Conservation (phyloP, 1,140 invertebrate genomes). For the Zaprionus inermis region DNA sequence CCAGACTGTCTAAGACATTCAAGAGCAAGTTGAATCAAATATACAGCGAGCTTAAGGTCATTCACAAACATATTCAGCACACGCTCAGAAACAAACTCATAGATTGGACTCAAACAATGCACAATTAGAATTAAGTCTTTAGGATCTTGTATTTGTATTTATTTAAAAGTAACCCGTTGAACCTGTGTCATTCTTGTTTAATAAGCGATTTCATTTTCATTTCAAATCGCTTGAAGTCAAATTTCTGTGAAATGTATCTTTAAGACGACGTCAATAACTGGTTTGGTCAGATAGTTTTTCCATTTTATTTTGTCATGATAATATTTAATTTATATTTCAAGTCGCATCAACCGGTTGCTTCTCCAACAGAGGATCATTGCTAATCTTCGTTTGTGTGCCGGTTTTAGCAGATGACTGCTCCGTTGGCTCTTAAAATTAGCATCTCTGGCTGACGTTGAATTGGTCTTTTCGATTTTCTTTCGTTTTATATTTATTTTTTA, state of each 20-base stretch:
- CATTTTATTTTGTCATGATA: slow-evolving; percentile 45
- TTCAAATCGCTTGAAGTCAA: slow-evolving; percentile 47
- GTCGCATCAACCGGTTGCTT: slow-evolving; percentile 63
- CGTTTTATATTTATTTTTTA: slow-evolving; percentile 27
- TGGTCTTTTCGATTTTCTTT: slow-evolving; percentile 51
- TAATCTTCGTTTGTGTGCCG: slow-evolving; percentile 41
- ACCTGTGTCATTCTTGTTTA: slow-evolving; percentile 15
- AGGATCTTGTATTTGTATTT: slow-evolving; percentile 9
- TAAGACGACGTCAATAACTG: slow-evolving; percentile 66
- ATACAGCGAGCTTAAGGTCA: slow-evolving; percentile 29
- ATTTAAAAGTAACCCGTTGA: slow-evolving; percentile 28
- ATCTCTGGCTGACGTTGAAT: slow-evolving; percentile 44
- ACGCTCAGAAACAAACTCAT: not conserved
- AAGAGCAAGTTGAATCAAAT: slow-evolving; percentile 20
- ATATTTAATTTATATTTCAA: slow-evolving; percentile 58
- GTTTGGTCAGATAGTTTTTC: slow-evolving; percentile 53
- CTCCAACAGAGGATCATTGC: slow-evolving; percentile 39
- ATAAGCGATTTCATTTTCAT: slow-evolving; percentile 78
- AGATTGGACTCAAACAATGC: slow-evolving; percentile 40
- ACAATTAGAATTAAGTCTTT: slow-evolving; percentile 58
- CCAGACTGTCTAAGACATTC: slow-evolving; percentile 19
- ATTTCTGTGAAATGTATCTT: slow-evolving; percentile 56
- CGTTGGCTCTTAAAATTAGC: slow-evolving; percentile 70
- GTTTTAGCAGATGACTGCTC: slow-evolving; percentile 31
- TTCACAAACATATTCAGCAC: slow-evolving; percentile 3